Conservation (phyloP, 2,797 vertebrate species). For the Diplodus sargus region DNA sequence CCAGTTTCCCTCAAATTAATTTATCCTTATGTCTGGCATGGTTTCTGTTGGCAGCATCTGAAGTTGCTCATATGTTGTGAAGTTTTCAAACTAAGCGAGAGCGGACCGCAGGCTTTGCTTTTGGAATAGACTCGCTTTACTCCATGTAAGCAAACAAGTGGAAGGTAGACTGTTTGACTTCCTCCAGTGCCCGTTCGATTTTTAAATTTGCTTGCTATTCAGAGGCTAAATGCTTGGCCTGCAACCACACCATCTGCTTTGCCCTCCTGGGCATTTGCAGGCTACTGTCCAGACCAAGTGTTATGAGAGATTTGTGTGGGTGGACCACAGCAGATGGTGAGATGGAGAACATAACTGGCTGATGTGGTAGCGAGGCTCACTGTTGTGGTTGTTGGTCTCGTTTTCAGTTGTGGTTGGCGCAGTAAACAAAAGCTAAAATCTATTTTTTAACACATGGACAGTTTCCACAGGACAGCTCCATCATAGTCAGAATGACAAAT, state of each 20-base stretch:
- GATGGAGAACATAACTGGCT: slow-evolving; percentile 60
- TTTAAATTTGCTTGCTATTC: slow-evolving; percentile 45
- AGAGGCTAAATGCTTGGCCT: slow-evolving; percentile 58
- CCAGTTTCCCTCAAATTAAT: neutral
- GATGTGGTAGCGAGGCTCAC: slow-evolving; percentile 48
- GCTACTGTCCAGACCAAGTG: slow-evolving; percentile 73
- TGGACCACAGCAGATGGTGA: slow-evolving; percentile 75
- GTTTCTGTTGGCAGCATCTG: neutral
- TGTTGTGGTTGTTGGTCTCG: slow-evolving; percentile 30
- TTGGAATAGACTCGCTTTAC: neutral
- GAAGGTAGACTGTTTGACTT: slow-evolving; percentile 19
- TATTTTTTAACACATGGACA: neutral
- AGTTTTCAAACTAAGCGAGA: neutral
- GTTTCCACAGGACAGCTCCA: neutral
- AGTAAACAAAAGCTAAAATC: neutral
- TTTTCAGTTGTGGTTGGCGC: slow-evolving; percentile 6
- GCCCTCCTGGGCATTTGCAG: slow-evolving; percentile 71
- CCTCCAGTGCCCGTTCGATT: slow-evolving; percentile 25
- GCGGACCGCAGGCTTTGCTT: neutral
- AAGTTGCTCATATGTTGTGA: neutral
- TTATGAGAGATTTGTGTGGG: slow-evolving; percentile 67
- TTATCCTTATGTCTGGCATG: neutral
- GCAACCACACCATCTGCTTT: slow-evolving; percentile 71
- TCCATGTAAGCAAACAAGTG: slow-evolving; percentile 42
- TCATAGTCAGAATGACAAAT: neutral